Percentiles rank a stretch among this genome's conserved stretches.
Evolutionary conservation across 2,113 vertebrate species (phyloP).

Genomic region (Channa maculata): DNA sequence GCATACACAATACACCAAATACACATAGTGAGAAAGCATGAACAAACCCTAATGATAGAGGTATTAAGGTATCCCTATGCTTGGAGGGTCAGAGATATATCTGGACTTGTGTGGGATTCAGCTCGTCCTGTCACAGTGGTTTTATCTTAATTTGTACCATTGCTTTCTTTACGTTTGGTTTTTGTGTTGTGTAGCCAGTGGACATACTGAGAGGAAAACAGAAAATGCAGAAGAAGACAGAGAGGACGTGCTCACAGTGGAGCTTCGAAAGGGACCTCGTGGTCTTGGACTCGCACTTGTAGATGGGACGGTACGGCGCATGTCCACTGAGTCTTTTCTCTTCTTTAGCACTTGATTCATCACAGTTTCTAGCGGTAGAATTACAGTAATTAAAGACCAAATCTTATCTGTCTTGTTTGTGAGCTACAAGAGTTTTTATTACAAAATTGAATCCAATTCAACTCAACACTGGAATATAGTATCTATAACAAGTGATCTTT

Average conservation of each 20-base stretch:
- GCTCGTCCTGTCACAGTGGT: too few relatives aligned
- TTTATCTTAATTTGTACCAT: background rate
- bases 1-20: too few relatives aligned
- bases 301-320: slow-evolving; percentile 78
- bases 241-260: slow-evolving; percentile 83
- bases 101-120: too few relatives aligned
- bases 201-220: slow-evolving; percentile 16
- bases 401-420: background rate
- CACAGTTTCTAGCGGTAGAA: background rate
- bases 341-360: background rate
- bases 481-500: background rate
- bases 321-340: background rate
- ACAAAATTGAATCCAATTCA: too few relatives aligned
- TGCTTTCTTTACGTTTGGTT: slow-evolving; percentile 5
- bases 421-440: background rate
- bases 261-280: slow-evolving; percentile 80
- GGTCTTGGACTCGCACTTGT: slow-evolving; percentile 85
- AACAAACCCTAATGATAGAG: too few relatives aligned
- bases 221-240: slow-evolving; percentile 48
- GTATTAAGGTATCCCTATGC: too few relatives aligned
- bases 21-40: too few relatives aligned
- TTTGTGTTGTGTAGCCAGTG: slow-evolving; percentile 20
- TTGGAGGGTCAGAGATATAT: too few relatives aligned
- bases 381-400: background rate
- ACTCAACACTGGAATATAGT: too few relatives aligned